Evolutionary conservation across 2,113 vertebrate genomes (phyloP).

Genomic region (Heterotis niloticus): DNA sequence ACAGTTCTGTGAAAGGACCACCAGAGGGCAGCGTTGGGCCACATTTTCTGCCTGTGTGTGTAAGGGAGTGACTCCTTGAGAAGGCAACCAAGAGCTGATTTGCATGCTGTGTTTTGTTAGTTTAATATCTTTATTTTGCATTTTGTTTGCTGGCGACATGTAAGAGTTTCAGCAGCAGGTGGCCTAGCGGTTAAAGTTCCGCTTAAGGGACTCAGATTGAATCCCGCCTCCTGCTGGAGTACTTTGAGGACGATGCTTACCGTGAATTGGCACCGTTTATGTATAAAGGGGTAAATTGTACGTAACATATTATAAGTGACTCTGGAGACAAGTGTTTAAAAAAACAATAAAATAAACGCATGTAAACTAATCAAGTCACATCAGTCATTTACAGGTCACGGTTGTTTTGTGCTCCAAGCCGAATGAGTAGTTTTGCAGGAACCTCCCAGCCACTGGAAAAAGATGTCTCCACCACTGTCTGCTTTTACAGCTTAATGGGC

Average conservation of each 20-base stretch:
- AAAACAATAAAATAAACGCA: neutral
- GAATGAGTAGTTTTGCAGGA: slow-evolving; percentile 13
- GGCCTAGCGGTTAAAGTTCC: no score
- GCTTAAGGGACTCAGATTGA: neutral
- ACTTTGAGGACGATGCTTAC: no score
- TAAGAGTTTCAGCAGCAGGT: slow-evolving; percentile 1
- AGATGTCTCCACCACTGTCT: neutral
- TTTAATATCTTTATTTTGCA: neutral
- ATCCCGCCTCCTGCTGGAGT: no score
- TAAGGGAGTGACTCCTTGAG: no score
- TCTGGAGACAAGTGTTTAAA: neutral
- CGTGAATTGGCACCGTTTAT: no score
- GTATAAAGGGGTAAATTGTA: no score
- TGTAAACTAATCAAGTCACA: neutral
- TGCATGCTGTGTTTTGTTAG: neutral
- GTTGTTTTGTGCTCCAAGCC: neutral
- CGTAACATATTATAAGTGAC: neutral
- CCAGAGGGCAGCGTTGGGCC: neutral
- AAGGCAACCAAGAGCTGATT: no score
- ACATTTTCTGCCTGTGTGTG: neutral
- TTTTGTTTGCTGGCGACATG: neutral
- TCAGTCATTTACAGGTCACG: neutral
- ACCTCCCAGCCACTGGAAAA: slow-evolving; percentile 23
- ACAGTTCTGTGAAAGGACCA: neutral
- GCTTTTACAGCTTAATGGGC: slow-evolving; percentile 11